Percentiles rank a stretch among this genome's conserved stretches.
phyloP scores from a whole-genome alignment of 2,888 invertebrate genomes.

The Griposia aprilina region DNA sequence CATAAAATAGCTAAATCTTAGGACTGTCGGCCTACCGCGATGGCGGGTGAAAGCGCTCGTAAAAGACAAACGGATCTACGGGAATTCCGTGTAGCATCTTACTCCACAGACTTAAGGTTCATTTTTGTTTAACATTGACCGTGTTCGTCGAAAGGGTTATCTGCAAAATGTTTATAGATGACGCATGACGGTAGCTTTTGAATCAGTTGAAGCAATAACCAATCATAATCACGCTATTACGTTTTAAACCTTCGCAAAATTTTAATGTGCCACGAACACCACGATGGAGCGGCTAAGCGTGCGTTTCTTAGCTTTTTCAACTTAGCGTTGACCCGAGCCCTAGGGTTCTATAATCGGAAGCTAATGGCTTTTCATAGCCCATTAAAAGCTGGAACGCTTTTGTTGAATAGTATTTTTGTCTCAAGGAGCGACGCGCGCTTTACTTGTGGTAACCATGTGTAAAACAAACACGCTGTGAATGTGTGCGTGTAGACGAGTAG shows the following conservation, averaged over 20 bases:
- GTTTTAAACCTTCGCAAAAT: neutral
- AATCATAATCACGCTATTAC: constrained; percentile 8
- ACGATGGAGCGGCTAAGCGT: neutral
- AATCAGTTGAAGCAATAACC: constrained; percentile 37
- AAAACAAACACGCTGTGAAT: neutral
- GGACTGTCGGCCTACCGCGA: constrained; percentile 19
- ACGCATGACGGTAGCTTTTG: constrained; percentile 24
- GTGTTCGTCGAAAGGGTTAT: constrained; percentile 28
- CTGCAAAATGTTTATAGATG: constrained; percentile 39
- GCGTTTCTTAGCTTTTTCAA: neutral
- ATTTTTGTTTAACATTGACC: constrained; percentile 17
- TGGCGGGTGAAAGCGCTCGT: constrained; percentile 38
- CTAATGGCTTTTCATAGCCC: neutral
- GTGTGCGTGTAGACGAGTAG: neutral
- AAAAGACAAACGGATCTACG: constrained; percentile 42
- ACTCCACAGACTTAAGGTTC: constrained; percentile 15
- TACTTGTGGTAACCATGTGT: neutral
- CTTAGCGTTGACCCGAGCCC: neutral
- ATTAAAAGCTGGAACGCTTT: neutral
- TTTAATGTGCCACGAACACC: neutral
- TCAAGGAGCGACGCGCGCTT: neutral
- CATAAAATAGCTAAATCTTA: constrained; percentile 32
- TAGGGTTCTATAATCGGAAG: neutral
- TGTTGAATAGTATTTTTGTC: neutral
- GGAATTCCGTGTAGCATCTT: constrained; percentile 9